Evolutionary conservation across 2,797 vertebrate genomes (phyloP).

Genomic region (Eupleurogrammus muticus): DNA sequence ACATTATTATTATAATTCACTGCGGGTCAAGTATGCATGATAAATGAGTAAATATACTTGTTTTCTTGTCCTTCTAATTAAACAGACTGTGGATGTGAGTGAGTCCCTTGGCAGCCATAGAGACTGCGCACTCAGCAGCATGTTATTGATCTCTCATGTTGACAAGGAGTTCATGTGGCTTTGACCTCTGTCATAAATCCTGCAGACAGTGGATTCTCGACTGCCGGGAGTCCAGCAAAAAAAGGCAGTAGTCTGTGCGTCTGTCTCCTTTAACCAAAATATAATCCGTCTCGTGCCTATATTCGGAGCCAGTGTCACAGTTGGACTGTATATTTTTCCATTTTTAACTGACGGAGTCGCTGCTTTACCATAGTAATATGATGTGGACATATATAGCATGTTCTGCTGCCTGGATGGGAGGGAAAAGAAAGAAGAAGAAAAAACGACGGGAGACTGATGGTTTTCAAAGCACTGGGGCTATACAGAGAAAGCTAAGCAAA

Average conservation of each 20-base stretch:
- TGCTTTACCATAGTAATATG: slow-evolving; percentile 60
- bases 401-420: slow-evolving; percentile 40
- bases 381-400: slow-evolving; percentile 68
- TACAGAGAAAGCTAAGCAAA: slow-evolving; percentile 70
- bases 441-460: slow-evolving; percentile 46
- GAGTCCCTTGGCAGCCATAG: slow-evolving; percentile 12
- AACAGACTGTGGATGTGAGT: slow-evolving; percentile 2
- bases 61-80: slow-evolving; percentile 1
- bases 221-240: slow-evolving; percentile 48
- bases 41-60: background rate
- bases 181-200: slow-evolving; percentile 64
- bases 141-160: slow-evolving; percentile 49
- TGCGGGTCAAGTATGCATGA: background rate
- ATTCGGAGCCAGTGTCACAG: slow-evolving; percentile 40
- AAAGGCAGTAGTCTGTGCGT: slow-evolving; percentile 32
- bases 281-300: slow-evolving; percentile 39
- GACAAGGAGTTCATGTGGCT: slow-evolving; percentile 48
- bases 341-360: slow-evolving; percentile 54
- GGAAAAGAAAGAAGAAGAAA: slow-evolving; percentile 38
- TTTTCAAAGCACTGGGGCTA: slow-evolving; percentile 57
- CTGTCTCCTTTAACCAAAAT: slow-evolving; percentile 53
- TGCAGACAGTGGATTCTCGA: slow-evolving; percentile 27
- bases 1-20: background rate
- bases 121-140: slow-evolving; percentile 30
- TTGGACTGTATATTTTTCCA: slow-evolving; percentile 52